These are phyloP conservation scores for Gulo gulo DNA, from an alignment of 2,113 vertebrate species.

Conservation along the genomic window DNA sequence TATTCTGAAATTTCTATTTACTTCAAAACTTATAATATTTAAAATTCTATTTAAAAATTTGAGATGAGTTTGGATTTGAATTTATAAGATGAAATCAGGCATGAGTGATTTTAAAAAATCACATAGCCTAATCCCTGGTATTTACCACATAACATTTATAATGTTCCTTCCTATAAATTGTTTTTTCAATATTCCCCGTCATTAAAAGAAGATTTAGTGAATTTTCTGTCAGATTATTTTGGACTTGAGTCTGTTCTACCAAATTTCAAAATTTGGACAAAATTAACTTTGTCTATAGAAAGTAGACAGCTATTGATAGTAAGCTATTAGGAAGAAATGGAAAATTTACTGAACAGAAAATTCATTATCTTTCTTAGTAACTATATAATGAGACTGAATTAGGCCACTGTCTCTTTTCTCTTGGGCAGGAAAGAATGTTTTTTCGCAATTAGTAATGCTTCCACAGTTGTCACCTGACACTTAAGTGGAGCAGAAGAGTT, in stretches of 20 bases:
- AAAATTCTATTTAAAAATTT: not conserved
- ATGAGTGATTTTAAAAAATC: not conserved
- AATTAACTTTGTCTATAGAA: not conserved
- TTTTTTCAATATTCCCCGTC: not conserved
- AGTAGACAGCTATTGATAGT: not conserved
- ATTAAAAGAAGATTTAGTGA: not conserved
- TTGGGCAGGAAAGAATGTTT: not conserved
- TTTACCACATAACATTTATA: not conserved
- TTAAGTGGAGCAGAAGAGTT: not conserved
- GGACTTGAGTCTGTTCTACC: not conserved
- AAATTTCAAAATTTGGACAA: not conserved
- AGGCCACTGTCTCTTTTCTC: not conserved
- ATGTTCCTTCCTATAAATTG: not conserved
- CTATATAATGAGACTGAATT: not conserved
- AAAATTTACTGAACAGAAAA: slow-evolving; percentile 10
- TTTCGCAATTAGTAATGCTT: not conserved
- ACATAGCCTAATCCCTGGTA: not conserved
- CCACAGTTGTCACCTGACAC: not conserved
- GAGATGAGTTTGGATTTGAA: not conserved
- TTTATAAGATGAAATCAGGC: not conserved
- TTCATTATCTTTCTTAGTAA: not conserved
- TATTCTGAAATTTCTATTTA: not conserved
- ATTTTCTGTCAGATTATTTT: slow-evolving; percentile 46
- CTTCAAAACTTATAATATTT: not conserved
- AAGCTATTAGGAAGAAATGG: slow-evolving; percentile 1